Percentiles rank a stretch among this genome's conserved stretches.
Conservation (phyloP, 2,888 invertebrate species). For the Stegophylla sp. region DNA sequence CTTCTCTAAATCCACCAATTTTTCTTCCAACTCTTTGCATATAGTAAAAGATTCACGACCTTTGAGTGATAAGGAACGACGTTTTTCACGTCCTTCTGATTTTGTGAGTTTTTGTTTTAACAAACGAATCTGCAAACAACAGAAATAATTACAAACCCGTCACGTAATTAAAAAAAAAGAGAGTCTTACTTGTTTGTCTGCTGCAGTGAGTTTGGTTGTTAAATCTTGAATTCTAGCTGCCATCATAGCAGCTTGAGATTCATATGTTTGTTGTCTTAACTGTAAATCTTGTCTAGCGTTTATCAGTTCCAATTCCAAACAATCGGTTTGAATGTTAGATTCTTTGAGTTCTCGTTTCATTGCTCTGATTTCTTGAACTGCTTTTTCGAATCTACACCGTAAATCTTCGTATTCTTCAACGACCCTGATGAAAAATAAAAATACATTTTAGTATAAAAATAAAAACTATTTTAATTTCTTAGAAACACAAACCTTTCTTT, state of each 20-base stretch:
- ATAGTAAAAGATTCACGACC: slow-evolving; percentile 78
- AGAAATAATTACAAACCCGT: slow-evolving; percentile 13
- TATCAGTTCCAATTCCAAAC: slow-evolving; percentile 79
- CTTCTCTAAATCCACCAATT: slow-evolving; percentile 79
- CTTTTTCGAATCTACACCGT: slow-evolving; percentile 79
- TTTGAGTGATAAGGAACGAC: slow-evolving; percentile 83
- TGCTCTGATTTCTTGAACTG: slow-evolving; percentile 81
- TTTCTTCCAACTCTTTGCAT: slow-evolving; percentile 84
- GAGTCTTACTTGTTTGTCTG: slow-evolving; percentile 76
- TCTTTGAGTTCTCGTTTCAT: slow-evolving; percentile 82
- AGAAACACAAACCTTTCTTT: slow-evolving; percentile 68
- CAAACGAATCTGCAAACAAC: slow-evolving; percentile 67
- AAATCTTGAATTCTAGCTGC: slow-evolving; percentile 83
- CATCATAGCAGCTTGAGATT: slow-evolving; percentile 80
- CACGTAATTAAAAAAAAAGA: background rate
- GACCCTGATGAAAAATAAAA: no score
- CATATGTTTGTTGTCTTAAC: slow-evolving; percentile 70
- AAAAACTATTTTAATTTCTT: background rate
- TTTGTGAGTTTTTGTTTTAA: slow-evolving; percentile 81
- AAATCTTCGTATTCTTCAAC: slow-evolving; percentile 83
- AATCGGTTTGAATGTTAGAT: slow-evolving; percentile 80
- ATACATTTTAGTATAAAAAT: background rate
- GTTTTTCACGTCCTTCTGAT: slow-evolving; percentile 77
- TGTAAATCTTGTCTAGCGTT: slow-evolving; percentile 77
- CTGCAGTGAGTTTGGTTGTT: slow-evolving; percentile 79